These are phyloP conservation scores for Amblyornis subalaris DNA, from an alignment of 2,113 vertebrate genomes.

Conservation along the genomic window DNA sequence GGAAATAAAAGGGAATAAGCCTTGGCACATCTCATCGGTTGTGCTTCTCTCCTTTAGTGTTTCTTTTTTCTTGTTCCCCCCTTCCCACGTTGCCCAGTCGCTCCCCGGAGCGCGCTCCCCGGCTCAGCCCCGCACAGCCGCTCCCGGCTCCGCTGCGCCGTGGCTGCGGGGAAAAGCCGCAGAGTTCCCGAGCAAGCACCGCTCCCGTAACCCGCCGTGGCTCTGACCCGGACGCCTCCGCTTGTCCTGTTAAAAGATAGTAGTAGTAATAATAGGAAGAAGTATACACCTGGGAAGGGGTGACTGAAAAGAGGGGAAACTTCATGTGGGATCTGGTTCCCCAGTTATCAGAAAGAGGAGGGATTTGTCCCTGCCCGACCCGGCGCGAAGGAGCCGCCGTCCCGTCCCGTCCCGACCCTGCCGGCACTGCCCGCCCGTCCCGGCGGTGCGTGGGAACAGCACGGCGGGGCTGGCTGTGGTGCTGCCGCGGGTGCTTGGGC, in stretches of 20 bases:
- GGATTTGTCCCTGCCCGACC: not conserved
- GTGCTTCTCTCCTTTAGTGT: not conserved
- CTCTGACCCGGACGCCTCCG: not conserved
- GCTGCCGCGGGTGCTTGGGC: not conserved
- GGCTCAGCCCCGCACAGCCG: not conserved
- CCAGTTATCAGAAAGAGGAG: not conserved
- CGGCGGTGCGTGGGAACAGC: slow-evolving; percentile 6
- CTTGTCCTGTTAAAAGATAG: not conserved
- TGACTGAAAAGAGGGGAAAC: not conserved
- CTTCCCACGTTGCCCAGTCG: not conserved
- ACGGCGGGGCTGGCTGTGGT: not conserved
- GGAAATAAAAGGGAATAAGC: slow-evolving; percentile 33
- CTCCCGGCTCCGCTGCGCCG: not conserved
- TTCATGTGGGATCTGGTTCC: not conserved
- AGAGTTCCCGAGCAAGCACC: not conserved
- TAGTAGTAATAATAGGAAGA: not conserved
- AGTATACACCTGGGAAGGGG: not conserved
- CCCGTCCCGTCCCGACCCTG: not conserved
- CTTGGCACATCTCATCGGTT: not conserved
- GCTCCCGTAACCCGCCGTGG: not conserved
- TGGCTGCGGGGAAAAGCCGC: not conserved
- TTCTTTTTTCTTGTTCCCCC: no score
- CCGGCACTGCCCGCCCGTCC: not conserved
- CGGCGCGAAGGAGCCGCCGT: not conserved
- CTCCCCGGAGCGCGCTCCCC: not conserved